Base-by-base conservation (phyloP, 2,888 invertebrate genomes). In the Chrysodeixis includens region DNA sequence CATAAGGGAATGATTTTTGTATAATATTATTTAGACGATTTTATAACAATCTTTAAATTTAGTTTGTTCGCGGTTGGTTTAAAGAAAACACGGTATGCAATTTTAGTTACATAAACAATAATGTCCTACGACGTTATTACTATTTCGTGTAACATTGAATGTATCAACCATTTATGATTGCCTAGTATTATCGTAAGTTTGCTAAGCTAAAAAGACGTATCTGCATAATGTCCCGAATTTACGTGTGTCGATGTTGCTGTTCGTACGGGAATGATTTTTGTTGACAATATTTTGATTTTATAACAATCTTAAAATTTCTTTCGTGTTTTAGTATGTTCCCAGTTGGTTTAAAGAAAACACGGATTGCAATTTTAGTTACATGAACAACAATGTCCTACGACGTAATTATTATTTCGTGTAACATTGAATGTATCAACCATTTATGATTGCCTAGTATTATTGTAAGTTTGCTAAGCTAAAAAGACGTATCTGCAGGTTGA, bases 131-230 rank as follows among this genome's bases (percentile, higher is more conserved):
- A 26, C 6, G 26, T 6, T 26, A 26, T 6, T 2, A 26, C 26
- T 26, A 26, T 26, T 26, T 26, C 6, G 3, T 26, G 26, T 26
- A 26, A 26, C 26, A 26, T 26, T 26, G 26, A 6, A 2, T 26
- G 26, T 26, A 22, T 72, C 61, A 63, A 26, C 35, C 52, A 62
- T 40, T 77, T 62, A 81, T 88, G 82, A 26, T 62, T 14, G 61
- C 86, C 83, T 86, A 59, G 85, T 88, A 83, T 79, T 72, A 67
- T 76, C 79, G 69, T 83, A 78, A 74, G 69, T 76, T 82, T 74
- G 72, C 71, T 75, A 73, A 71, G 76, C 77, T 82, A 83, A 86
- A 83, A 83, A 76, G 76, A 71, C 81, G 75, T 82, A 79, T 68
- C 76, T 80, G 57, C 66, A 49, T 26, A 20, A 6, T 53, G 18